A percentile compares a stretch with the other conserved stretches of the same genome.
phyloP scores from a whole-genome alignment of 2,113 vertebrate species.

The Pedetes capensis region DNA sequence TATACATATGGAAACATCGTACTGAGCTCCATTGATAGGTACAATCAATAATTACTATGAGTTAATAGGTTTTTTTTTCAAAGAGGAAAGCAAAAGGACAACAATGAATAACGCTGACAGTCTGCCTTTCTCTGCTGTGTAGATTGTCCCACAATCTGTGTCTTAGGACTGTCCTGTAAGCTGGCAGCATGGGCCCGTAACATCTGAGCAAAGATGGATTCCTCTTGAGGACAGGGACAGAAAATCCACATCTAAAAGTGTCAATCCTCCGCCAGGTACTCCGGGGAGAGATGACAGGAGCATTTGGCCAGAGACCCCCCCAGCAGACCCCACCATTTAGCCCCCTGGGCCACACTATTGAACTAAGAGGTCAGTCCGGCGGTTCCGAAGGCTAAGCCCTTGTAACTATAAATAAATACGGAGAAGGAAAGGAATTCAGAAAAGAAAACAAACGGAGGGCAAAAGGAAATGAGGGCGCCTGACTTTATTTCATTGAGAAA shows the following conservation, averaged over 20 bases:
- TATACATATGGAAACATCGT: not conserved
- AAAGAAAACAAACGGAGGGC: not conserved
- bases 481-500: constrained; percentile 54
- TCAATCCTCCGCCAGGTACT: not conserved
- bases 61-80: too few species aligned
- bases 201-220: not conserved
- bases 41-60: not conserved
- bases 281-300: not conserved
- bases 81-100: not conserved
- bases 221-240: not conserved
- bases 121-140: not conserved
- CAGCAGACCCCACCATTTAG: not conserved
- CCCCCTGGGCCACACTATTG: not conserved
- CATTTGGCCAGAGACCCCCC: not conserved
- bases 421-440: constrained; percentile 43
- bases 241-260: not conserved
- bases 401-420: constrained; percentile 31
- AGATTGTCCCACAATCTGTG: not conserved
- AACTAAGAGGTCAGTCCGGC: constrained; percentile 44
- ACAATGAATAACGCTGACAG: not conserved
- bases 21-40: too few species aligned
- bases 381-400: constrained; percentile 26
- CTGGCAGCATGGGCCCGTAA: too few species aligned
- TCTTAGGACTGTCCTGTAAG: not conserved
- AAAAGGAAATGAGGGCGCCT: constrained; percentile 27